Base-by-base conservation (phyloP, 2,113 vertebrate genomes). In the Triplophysa rosa region DNA sequence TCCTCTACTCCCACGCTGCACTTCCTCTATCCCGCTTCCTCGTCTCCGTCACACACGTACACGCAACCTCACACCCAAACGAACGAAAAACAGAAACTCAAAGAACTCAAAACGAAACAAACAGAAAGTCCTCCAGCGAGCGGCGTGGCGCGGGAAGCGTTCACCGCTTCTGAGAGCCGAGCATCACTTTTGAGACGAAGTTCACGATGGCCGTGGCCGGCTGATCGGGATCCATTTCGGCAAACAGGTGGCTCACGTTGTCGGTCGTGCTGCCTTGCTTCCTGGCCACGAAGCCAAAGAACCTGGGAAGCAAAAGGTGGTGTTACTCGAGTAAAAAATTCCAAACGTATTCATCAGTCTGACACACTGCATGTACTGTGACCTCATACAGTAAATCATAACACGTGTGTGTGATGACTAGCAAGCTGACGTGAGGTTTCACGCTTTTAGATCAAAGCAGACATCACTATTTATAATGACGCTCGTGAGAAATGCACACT, bases 211-310 rank as follows among this genome's bases (percentile, higher is more conserved):
- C 98, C 1, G 90, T 92, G 82, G 98, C 98, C 0, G 97, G 98
- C 88, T 99, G 98, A 86, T 95, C 94, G 0, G 96, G 94, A 81
- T 99, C 98, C 82, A 98, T 91, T 92, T 99, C 98, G 0, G 98
- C 96, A 17, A 99, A 99, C 80, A 99, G 95, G 91, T 99, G 98
- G 88, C 97, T 98, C 81, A 98, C 88, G 6, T 99, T 99, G 93
- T 99, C 98, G 2, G 98, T 98, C 83, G 95, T 97, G 90, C 98
- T 99, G 85, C 97, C 98, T 89, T 98, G 98, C 86, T 99, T 99
- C 78, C 97, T 93, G 8, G 98, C 98, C 88, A 99, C 97, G 0
- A 99, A 99, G 59, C 98, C 98, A 0, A 99, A 99, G 88, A 99
- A 93, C 89, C 98, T 99, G 87, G 17, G 67, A 4, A 68, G 8